These are phyloP conservation scores for Coronaproctus castanopsis DNA, from an alignment of 2,888 invertebrate genomes.

Conservation along the genomic window DNA sequence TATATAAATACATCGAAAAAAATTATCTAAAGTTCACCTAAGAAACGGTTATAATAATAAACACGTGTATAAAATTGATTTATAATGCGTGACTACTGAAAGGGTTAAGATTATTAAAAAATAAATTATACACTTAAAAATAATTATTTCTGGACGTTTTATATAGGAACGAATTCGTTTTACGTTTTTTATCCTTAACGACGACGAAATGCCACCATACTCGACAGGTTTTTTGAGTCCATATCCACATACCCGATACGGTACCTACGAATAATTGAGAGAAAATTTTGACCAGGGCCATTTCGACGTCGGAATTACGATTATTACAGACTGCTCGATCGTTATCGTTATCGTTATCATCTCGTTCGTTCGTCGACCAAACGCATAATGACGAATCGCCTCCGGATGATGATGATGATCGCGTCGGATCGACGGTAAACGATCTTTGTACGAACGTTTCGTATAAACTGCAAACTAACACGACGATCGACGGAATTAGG, in stretches of 20 bases:
- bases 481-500: background rate
- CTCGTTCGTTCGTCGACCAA: background rate
- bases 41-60: too few relatives aligned
- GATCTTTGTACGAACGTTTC: background rate
- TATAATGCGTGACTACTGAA: too few relatives aligned
- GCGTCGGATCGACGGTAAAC: background rate
- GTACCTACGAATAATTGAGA: constrained; percentile 38
- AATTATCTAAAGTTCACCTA: too few relatives aligned
- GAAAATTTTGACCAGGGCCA: constrained; percentile 38
- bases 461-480: background rate
- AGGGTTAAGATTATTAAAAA: too few relatives aligned
- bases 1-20: too few relatives aligned
- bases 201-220: constrained; percentile 32
- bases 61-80: too few relatives aligned
- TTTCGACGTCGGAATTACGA: constrained; percentile 19
- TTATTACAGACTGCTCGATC: constrained; percentile 30
- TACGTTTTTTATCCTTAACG: background rate
- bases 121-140: too few relatives aligned
- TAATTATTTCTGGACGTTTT: too few relatives aligned
- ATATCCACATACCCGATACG: constrained; percentile 46
- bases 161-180: too few relatives aligned
- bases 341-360: constrained; percentile 39
- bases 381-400: too few relatives aligned
- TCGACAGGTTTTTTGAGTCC: constrained; percentile 38
- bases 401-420: background rate